Percentiles rank a stretch among this genome's conserved stretches.
Conservation (phyloP, 1,140 invertebrate genomes). For the Heliconius himera region DNA sequence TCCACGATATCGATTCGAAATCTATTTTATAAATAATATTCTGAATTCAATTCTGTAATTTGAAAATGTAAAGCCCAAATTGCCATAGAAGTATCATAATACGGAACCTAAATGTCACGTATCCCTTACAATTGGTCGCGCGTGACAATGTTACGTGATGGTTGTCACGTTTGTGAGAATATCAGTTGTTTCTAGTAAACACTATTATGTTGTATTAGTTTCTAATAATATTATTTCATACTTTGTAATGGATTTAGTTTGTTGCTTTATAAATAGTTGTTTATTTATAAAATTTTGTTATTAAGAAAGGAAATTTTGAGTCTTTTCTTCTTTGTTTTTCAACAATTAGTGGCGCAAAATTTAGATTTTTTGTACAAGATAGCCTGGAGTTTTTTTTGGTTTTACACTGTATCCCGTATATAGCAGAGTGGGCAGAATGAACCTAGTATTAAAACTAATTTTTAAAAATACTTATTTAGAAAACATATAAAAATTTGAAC, state of each 20-base stretch:
- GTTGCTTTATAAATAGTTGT: not conserved
- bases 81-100: not conserved
- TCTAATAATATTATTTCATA: conserved; percentile 1
- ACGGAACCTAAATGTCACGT: conserved; percentile 1
- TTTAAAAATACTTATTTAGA: no score
- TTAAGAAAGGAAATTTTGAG: no score
- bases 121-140: not conserved
- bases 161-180: not conserved
- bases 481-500: no score
- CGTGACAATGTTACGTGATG: not conserved
- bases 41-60: not conserved
- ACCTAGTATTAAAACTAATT: no score
- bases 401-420: no score
- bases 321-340: no score
- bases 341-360: no score
- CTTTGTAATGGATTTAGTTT: not conserved
- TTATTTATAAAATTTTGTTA: not conserved
- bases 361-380: no score
- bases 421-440: no score
- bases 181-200: conserved; percentile 2
- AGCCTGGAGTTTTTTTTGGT: no score
- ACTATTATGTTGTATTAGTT: not conserved
- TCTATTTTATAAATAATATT: no score
- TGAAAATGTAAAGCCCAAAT: not conserved
- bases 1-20: no score